These are phyloP conservation scores for Sebastes itinus DNA, from an alignment of 2,797 vertebrate genomes.

Conservation along the genomic window DNA sequence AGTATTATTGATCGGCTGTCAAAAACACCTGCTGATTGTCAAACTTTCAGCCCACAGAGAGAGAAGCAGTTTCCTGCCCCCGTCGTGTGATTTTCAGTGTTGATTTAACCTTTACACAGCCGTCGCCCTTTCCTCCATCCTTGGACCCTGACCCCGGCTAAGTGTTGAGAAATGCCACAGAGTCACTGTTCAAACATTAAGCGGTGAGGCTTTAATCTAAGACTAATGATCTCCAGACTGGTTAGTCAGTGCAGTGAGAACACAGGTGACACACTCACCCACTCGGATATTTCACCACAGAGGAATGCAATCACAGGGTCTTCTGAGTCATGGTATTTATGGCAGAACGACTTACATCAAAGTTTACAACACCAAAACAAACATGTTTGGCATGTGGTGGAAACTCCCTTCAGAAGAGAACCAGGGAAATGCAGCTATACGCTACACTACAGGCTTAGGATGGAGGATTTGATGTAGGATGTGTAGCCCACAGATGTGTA, in stretches of 20 bases:
- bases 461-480: neutral
- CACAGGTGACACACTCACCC: constrained; percentile 51
- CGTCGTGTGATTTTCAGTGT: constrained; percentile 10
- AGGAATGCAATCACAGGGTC: constrained; percentile 31
- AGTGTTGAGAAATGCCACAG: constrained; percentile 43
- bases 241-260: constrained; percentile 33
- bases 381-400: neutral
- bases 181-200: constrained; percentile 54
- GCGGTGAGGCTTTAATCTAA: constrained; percentile 16
- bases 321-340: constrained; percentile 1
- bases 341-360: neutral
- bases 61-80: neutral
- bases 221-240: constrained; percentile 35
- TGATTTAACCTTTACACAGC: constrained; percentile 39
- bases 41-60: neutral
- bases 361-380: neutral
- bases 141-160: constrained; percentile 62
- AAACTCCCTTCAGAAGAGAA: constrained; percentile 8
- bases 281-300: constrained; percentile 10
- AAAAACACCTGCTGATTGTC: constrained; percentile 28
- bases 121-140: constrained; percentile 1
- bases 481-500: neutral
- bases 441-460: neutral
- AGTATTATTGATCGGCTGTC: constrained; percentile 11
- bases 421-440: neutral